Base-by-base conservation (phyloP, 2,113 vertebrate species). In the Ibidorhyncha struthersii region DNA sequence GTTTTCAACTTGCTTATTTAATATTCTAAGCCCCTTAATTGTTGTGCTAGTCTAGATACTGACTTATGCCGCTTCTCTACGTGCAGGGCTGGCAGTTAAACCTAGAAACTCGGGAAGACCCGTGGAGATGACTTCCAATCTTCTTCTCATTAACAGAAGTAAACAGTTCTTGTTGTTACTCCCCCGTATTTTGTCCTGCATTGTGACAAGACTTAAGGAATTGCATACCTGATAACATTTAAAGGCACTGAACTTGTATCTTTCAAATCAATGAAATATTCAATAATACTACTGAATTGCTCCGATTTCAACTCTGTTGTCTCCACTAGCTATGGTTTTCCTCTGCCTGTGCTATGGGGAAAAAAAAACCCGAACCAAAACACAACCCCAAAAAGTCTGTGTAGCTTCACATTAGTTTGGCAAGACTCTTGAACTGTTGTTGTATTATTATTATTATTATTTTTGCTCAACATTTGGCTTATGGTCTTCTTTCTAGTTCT, bases 31-130 rank as follows among this genome's bases (percentile, higher is more conserved):
- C 27, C 67, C n/a, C 10, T 30, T 21, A 8, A 26, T 15, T 26
- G 38, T 19, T 74, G 22, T 50, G 47, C 63, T 9, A n/a, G 38
- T 8, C 23, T 49, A 17, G 8, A 2, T 49, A 18, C 10, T 73
- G 17, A 14, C 14, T 38, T 8, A 1, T n/a, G 55, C 19, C 19
- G 4, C 40, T 73, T 53, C n/a, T 69, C 11, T 27, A 0, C 22
- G 20, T 70, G 62, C 34, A 32, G 50, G 14, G 55, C 16, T n/a
- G 52, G 20, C n/a, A 49, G 8, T 41, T 58, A 77, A 86, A 41
- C 29, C 12, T n/a, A 15, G 14, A 72, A 72, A 23, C 50, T 61
- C 26, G 8, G 16, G 19, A 36, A 65, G 25, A 47, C 25, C 14
- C 4, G 7, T 6, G 36, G 45, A 36, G 50, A 19, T 27, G 8